These are phyloP conservation scores for Hippocampus barbouri DNA, from an alignment of 2,113 vertebrate species.

Conservation along the genomic window DNA sequence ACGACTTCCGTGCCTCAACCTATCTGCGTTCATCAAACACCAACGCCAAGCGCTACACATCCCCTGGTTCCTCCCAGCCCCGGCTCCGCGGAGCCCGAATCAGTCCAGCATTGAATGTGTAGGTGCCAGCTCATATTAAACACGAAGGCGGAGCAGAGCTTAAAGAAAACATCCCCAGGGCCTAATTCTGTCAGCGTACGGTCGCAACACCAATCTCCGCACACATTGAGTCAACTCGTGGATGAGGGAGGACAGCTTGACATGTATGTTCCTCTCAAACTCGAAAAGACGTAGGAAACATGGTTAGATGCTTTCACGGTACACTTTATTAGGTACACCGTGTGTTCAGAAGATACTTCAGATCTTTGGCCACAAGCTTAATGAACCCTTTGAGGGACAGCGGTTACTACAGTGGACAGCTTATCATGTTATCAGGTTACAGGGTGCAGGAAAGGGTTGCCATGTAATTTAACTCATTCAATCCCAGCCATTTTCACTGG, in stretches of 20 bases:
- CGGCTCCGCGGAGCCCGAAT: slow-evolving; percentile 4
- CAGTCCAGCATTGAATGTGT: slow-evolving; percentile 5
- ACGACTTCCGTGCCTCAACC: slow-evolving; percentile 23
- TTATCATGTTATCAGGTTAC: too few species aligned
- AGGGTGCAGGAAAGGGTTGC: too few species aligned
- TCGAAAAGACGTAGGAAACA: not conserved
- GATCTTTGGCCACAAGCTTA: too few species aligned
- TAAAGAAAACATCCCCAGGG: slow-evolving; percentile 3
- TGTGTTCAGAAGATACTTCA: too few species aligned
- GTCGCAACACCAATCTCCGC: too few species aligned
- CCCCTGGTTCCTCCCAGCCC: not conserved
- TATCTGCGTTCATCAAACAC: slow-evolving; percentile 17
- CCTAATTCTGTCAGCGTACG: slow-evolving; percentile 8
- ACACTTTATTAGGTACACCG: too few species aligned
- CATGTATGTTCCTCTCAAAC: not conserved
- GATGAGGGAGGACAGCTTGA: not conserved
- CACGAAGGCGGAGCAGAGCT: slow-evolving; percentile 3
- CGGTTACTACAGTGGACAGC: too few species aligned
- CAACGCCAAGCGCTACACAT: slow-evolving; percentile 7
- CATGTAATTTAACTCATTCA: too few species aligned
- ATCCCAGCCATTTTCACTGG: too few species aligned
- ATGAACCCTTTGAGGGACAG: too few species aligned
- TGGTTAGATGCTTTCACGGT: not conserved
- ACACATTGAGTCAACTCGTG: not conserved
- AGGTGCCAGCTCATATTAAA: not conserved